These are phyloP conservation scores for Hermodice carunculata DNA, from an alignment of 2,888 invertebrate species.

Conservation along the genomic window DNA sequence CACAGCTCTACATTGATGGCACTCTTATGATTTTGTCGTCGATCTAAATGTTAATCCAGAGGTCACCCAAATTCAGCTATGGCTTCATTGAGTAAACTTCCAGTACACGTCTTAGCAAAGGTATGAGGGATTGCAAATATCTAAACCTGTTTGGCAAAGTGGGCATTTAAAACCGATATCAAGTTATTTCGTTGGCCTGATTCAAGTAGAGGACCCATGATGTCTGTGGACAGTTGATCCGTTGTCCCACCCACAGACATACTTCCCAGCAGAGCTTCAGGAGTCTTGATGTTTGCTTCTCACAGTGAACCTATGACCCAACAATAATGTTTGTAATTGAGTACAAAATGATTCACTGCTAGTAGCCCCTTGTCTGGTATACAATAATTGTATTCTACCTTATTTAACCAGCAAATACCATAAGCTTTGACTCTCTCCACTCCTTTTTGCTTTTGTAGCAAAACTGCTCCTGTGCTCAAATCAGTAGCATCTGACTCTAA, in stretches of 20 bases:
- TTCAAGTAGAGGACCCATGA: background rate
- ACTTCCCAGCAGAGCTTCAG: background rate
- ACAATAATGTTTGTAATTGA: no score
- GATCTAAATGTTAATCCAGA: background rate
- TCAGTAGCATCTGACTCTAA: no score
- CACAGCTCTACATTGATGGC: background rate
- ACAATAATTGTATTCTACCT: no score
- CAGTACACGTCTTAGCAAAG: background rate
- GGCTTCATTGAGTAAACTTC: background rate
- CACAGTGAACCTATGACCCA: background rate
- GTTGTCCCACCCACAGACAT: no score
- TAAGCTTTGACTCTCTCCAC: no score
- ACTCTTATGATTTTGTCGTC: background rate
- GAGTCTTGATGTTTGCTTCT: background rate
- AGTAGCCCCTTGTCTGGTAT: no score
- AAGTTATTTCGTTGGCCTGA: background rate
- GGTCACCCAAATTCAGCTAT: background rate
- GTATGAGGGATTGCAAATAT: background rate
- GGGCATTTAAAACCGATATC: background rate
- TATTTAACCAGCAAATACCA: no score
- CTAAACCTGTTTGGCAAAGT: background rate
- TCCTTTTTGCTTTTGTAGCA: no score
- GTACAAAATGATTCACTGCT: no score
- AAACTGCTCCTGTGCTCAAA: no score
- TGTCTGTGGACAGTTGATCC: background rate